These are phyloP conservation scores for Leptopilina drosophilae DNA, from an alignment of 2,888 invertebrate species.

Conservation along the genomic window DNA sequence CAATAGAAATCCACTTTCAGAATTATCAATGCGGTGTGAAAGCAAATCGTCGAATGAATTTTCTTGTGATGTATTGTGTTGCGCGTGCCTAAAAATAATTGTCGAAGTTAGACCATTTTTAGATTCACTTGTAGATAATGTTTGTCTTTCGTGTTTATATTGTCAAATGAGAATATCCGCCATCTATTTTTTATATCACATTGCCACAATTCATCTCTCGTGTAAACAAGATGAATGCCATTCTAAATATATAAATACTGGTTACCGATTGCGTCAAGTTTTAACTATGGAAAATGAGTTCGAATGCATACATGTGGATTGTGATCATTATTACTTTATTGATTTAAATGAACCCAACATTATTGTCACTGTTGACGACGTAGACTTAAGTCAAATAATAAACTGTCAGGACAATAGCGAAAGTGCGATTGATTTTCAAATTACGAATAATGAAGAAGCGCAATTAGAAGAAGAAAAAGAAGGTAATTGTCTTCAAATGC, in stretches of 20 bases:
- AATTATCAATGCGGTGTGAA: background rate
- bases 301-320: conserved; percentile 7
- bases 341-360: background rate
- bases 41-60: background rate
- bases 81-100: conserved; percentile 16
- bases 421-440: too few relatives aligned
- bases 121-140: background rate
- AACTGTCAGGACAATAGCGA: too few relatives aligned
- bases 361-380: background rate
- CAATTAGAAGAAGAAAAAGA: background rate
- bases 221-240: background rate
- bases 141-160: background rate
- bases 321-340: background rate
- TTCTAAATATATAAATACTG: background rate
- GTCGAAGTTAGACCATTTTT: background rate
- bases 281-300: background rate
- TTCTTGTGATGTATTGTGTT: background rate
- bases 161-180: background rate
- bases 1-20: background rate
- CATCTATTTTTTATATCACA: background rate
- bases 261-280: background rate
- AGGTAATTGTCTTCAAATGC: background rate
- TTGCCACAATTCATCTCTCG: background rate
- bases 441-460: background rate
- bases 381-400: background rate